Evolutionary conservation across 2,888 invertebrate genomes (phyloP).

Genomic region (Chloroclystis v-ata): DNA sequence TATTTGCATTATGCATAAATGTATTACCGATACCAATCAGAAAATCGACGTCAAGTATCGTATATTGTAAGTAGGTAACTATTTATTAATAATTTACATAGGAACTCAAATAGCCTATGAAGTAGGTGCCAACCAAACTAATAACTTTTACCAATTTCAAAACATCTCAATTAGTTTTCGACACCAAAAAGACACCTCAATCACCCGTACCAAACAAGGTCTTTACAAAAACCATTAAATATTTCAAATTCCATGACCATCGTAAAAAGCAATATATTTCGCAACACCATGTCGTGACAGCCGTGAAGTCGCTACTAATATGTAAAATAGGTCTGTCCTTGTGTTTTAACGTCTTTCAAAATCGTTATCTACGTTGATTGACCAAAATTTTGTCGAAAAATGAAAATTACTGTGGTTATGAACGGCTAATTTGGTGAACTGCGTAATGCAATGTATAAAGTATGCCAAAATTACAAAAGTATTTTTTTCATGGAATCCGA

Average conservation of each 20-base stretch:
- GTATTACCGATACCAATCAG: no score
- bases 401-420: constrained; percentile 4
- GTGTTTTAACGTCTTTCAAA: constrained; percentile 22
- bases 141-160: no score
- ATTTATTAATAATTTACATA: no score
- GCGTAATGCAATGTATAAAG: no score
- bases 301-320: constrained; percentile 21
- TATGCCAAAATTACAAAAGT: no score
- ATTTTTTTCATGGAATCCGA: no score
- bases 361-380: constrained; percentile 19
- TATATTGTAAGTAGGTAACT: no score
- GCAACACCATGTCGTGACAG: constrained; percentile 20
- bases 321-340: constrained; percentile 24
- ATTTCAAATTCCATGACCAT: constrained; percentile 14
- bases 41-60: no score
- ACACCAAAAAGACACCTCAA: neutral
- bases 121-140: no score
- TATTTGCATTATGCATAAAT: no score
- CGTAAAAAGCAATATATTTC: constrained; percentile 14
- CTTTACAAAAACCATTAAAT: constrained; percentile 5
- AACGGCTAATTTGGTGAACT: neutral
- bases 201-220: neutral
- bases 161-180: no score
- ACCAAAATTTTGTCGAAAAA: constrained; percentile 7
- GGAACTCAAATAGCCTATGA: no score